Percentiles rank a stretch among this genome's conserved stretches.
phyloP scores from a whole-genome alignment of 2,797 vertebrate species.

The Acanthurus leucopareius region DNA sequence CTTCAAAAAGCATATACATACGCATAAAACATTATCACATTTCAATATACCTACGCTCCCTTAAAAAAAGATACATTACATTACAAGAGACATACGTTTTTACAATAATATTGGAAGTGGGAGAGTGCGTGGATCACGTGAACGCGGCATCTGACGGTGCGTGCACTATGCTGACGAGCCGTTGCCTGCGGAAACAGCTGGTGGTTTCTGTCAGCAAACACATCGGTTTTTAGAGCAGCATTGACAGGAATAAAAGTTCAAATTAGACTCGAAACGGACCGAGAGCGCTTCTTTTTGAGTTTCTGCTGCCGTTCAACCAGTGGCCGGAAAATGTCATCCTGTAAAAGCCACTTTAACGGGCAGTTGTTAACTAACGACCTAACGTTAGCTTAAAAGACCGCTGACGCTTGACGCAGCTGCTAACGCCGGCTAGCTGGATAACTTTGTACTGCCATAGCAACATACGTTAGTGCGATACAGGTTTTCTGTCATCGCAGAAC shows the following conservation, averaged over 20 bases:
- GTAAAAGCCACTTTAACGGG: slow-evolving; percentile 44
- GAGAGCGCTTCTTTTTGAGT: slow-evolving; percentile 11
- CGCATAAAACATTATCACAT: neutral
- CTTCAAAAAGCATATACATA: neutral
- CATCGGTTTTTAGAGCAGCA: slow-evolving; percentile 17
- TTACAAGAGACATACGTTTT: neutral
- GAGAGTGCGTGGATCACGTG: slow-evolving; percentile 28
- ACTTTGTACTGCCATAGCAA: slow-evolving; percentile 51
- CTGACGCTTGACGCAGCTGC: slow-evolving; percentile 47
- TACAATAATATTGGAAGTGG: neutral
- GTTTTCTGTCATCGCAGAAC: neutral
- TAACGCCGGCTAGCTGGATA: slow-evolving; percentile 67
- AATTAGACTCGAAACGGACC: slow-evolving; percentile 28
- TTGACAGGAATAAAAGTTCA: slow-evolving; percentile 53
- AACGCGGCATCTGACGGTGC: slow-evolving; percentile 64
- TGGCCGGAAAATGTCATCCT: slow-evolving; percentile 54
- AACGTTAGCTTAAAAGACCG: slow-evolving; percentile 49
- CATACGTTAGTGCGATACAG: neutral
- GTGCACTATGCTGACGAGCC: slow-evolving; percentile 75
- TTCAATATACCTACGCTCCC: neutral
- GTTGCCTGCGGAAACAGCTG: slow-evolving; percentile 82
- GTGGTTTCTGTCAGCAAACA: slow-evolving; percentile 75
- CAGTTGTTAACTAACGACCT: slow-evolving; percentile 46
- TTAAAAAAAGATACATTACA: neutral
- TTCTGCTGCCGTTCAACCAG: slow-evolving; percentile 3